Conservation (phyloP, 2,888 invertebrate genomes). For the Pseudococcus longispinus region DNA sequence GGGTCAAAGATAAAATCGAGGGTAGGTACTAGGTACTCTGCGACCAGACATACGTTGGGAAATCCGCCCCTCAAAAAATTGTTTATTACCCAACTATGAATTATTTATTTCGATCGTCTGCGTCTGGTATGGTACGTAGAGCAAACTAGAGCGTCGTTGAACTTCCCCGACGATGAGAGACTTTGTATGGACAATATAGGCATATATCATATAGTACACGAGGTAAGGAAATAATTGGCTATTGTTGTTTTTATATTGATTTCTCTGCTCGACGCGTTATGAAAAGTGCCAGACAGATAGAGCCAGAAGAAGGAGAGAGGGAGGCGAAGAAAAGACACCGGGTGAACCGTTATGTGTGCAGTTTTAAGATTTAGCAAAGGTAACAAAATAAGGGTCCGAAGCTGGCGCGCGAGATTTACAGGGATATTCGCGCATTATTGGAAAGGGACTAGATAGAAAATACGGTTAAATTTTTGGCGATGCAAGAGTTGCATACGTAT, state of each 20-base stretch:
- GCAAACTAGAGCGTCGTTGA: background rate
- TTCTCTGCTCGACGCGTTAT: background rate
- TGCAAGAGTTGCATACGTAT: background rate
- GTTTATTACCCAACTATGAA: slow-evolving; percentile 29
- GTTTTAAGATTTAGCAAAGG: background rate
- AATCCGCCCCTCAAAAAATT: background rate
- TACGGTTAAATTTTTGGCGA: background rate
- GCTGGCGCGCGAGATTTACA: background rate
- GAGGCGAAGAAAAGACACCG: background rate
- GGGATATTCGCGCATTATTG: background rate
- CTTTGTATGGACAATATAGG: background rate
- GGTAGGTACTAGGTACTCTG: background rate
- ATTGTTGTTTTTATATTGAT: slow-evolving; percentile 51
- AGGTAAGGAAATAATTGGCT: slow-evolving; percentile 50
- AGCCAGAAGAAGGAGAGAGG: background rate
- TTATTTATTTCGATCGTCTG: slow-evolving; percentile 37
- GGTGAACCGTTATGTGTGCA: slow-evolving; percentile 1
- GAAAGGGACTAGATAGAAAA: background rate
- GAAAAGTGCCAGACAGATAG: background rate
- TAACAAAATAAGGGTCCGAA: background rate
- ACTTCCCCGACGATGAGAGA: background rate
- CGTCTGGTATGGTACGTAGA: background rate
- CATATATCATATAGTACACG: background rate
- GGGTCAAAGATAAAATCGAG: background rate
- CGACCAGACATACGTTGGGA: background rate